Evolutionary conservation across 2,113 vertebrate genomes (phyloP), one percentile per base, ranked within the genome.

Genomic region (Brachyistius frenatus): DNA sequence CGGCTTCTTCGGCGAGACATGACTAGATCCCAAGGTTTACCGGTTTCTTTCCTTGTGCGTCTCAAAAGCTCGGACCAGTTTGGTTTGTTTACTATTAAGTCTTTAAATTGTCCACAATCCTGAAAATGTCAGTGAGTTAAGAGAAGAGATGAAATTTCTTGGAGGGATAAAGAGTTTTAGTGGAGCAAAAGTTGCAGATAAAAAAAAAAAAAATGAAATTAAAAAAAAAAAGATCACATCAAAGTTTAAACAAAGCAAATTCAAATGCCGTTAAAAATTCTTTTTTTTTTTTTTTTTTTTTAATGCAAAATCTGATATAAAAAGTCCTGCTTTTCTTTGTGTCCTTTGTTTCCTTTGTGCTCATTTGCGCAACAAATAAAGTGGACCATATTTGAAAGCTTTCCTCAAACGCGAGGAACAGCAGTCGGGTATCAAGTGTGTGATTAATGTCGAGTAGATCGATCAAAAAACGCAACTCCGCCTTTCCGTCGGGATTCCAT

Each of bases 1-100:
- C 84, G 92, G 92, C 93, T 97, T 93, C 95, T 95, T 96, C 95
- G 93, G 92, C 92, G 94, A 92, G 95, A 95, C 94, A 97, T 96
- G 94, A 90, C 92, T 93, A 64, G 67, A 70, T 81, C 66, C 90
- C 16, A 67, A 52, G 52, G 50, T 86, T 78, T 66, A 83, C 32
- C 16, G 32, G 44, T 73, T 88, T 90, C 76, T 74, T 86, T 86
- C 88, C 86, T 90, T 58, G 69, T 76, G 49, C 1, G 55, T 71
- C 85, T 84, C 88, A 92, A 92, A 90, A 82, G 81, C 68, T 80
- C 66, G 77, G 61, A 82, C 86, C 61, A 50, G 53, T 71, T 84
- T 68, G 63, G 47, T 76, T 81, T 74, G 87, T 78, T 84, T 30
- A 64, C 36, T 46, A 84, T 63, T 81, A 36, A 49, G 74, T 60